Percentiles rank a stretch among this genome's conserved stretches.
Conservation (phyloP, 2,797 vertebrate genomes). For the Gymnoscopelus microlampas region DNA sequence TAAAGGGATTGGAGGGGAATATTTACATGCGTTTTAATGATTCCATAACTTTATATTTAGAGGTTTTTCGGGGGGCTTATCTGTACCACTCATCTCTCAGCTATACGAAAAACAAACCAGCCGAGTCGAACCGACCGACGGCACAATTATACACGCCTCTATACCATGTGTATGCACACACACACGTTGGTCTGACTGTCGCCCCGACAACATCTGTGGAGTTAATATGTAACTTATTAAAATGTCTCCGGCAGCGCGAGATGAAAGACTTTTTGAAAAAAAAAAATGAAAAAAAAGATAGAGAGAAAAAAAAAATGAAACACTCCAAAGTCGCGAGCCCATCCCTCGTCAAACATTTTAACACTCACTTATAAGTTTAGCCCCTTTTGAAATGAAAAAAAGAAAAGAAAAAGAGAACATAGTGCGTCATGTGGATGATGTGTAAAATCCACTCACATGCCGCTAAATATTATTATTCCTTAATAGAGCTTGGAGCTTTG, state of each 20-base stretch:
- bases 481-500: slow-evolving; percentile 14
- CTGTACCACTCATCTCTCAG: slow-evolving; percentile 74
- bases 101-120: slow-evolving; percentile 63
- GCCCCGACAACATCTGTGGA: slow-evolving; percentile 66
- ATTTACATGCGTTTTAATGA: slow-evolving; percentile 83
- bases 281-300: slow-evolving; percentile 23
- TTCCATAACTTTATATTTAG: slow-evolving; percentile 85
- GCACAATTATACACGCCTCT: slow-evolving; percentile 71
- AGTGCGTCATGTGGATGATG: slow-evolving; percentile 34
- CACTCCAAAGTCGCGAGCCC: slow-evolving; percentile 53
- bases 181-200: slow-evolving; percentile 57
- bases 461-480: slow-evolving; percentile 18
- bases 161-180: not conserved
- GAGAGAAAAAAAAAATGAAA: slow-evolving; percentile 20
- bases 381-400: slow-evolving; percentile 9
- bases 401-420: slow-evolving; percentile 49
- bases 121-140: slow-evolving; percentile 58
- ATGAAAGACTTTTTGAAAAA: slow-evolving; percentile 64
- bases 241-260: slow-evolving; percentile 59
- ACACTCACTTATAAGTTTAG: slow-evolving; percentile 49
- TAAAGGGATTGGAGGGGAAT: slow-evolving; percentile 83
- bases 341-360: slow-evolving; percentile 65
- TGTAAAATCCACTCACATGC: slow-evolving; percentile 40
- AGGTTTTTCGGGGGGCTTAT: slow-evolving; percentile 68
- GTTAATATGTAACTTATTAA: slow-evolving; percentile 72